Base-by-base conservation (phyloP, 2,797 vertebrate genomes). In the Rhinella marina region DNA sequence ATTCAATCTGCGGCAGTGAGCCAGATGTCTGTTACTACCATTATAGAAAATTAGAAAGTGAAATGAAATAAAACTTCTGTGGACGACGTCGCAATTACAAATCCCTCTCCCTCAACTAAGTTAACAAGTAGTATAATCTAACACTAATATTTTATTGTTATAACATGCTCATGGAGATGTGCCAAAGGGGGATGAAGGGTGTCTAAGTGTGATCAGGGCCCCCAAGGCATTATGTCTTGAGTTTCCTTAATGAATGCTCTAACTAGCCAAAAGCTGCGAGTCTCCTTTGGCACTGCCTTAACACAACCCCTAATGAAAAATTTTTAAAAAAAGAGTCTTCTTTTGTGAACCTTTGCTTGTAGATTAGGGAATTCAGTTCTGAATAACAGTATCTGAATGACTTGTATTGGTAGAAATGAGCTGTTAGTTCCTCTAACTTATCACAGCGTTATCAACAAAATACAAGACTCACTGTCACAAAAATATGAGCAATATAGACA, bases 11-110 rank as follows among this genome's bases (percentile, higher is more conserved):
- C 77, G 84, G 88, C 79, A 59, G 17, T 13, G 27, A 82, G 88
- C 82, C 87, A 85, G 87, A 77, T 88, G 56, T 77, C 87, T 88
- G 27, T 76, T 85, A 81, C 73, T 85, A 59, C 64, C 59, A 29
- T 86, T 70, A 57, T n/a, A 82, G 29, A 89, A 82, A 86, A 57
- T 81, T 52, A 86, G 76, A 82, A 85, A 76, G 32, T 72, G 64
- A 82, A 81, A 72, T 82, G 68, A 21, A 88, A 86, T 56, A 82
- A 86, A 50, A 56, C 54, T 68, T 57, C 25, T 68, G 48, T 66
- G 72, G 86, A 62, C 75, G 0, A 48, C 19, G 50, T 11, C 66
- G 27, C 84, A 64, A 68, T 66, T 72, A 50, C 9, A 16, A 27
- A 8, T 11, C 61, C 16, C 12, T 52, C 25, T 76, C 48, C 72